phyloP scores from a whole-genome alignment of 2,113 vertebrate genomes.

The Ovibos moschatus region DNA sequence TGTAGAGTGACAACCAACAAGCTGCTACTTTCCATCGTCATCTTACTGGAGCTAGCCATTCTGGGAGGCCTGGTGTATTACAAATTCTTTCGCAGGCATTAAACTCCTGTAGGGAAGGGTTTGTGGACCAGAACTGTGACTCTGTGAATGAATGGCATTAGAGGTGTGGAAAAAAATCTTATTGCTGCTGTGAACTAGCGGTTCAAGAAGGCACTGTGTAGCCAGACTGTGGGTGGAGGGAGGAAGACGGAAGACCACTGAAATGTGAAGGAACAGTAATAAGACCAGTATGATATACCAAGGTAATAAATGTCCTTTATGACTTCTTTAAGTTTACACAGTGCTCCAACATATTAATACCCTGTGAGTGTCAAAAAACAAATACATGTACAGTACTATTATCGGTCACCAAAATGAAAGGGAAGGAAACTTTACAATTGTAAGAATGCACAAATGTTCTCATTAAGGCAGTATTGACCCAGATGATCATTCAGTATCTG shows the following conservation, averaged over 20 bases:
- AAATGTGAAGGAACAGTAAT: constrained; percentile 70
- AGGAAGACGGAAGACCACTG: constrained; percentile 50
- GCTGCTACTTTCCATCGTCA: constrained; percentile 90
- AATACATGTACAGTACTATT: constrained; percentile 69
- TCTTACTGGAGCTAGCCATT: constrained; percentile 92
- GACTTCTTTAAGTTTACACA: constrained; percentile 72
- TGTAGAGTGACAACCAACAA: constrained; percentile 94
- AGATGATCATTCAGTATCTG: constrained; percentile 34
- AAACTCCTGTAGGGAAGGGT: constrained; percentile 34
- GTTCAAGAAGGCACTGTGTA: constrained; percentile 26
- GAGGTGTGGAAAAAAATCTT: background rate
- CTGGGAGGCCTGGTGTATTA: constrained; percentile 93
- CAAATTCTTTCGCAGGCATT: constrained; percentile 89
- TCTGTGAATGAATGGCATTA: constrained; percentile 10
- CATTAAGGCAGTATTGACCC: constrained; percentile 64
- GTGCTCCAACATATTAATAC: background rate
- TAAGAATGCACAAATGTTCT: constrained; percentile 60
- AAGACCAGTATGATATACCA: constrained; percentile 64
- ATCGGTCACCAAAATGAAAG: constrained; percentile 62
- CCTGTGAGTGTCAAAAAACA: constrained; percentile 68
- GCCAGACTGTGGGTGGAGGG: constrained; percentile 60
- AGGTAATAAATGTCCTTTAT: constrained; percentile 83
- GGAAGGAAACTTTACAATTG: constrained; percentile 75
- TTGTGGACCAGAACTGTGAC: constrained; percentile 24
- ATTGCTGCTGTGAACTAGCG: constrained; percentile 55